These are phyloP conservation scores for Agonum fuliginosum DNA, from an alignment of 2,888 invertebrate genomes.

Conservation along the genomic window DNA sequence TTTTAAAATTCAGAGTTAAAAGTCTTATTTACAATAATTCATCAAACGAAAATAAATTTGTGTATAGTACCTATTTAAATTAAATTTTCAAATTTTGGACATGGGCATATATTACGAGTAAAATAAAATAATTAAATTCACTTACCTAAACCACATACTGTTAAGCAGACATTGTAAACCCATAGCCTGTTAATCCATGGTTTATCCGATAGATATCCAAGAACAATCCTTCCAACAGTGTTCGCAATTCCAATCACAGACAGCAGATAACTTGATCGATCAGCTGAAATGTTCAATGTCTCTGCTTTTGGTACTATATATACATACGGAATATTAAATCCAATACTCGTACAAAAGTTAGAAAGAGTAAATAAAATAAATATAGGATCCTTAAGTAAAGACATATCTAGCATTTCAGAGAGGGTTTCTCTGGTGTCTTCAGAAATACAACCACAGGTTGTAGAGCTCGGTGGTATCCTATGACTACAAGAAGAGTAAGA, in stretches of 20 bases:
- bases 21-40: too few relatives aligned
- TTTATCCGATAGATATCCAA: conserved; percentile 92
- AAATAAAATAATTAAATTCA: too few relatives aligned
- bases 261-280: conserved; percentile 82
- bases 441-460: conserved; percentile 71
- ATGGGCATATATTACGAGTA: too few relatives aligned
- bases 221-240: conserved; percentile 89
- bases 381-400: conserved; percentile 87
- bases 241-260: conserved; percentile 91
- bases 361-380: conserved; percentile 94
- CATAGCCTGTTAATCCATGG: conserved; percentile 92
- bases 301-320: conserved; percentile 87
- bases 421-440: conserved; percentile 83
- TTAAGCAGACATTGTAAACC: conserved; percentile 92
- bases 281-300: conserved; percentile 75
- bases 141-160: conserved; percentile 91
- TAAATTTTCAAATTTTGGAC: too few relatives aligned
- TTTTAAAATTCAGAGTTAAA: too few relatives aligned
- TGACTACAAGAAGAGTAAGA: conserved; percentile 64
- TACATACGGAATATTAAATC: conserved; percentile 95
- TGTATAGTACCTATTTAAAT: too few relatives aligned
- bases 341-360: conserved; percentile 96
- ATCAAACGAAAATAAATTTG: too few relatives aligned
- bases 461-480: conserved; percentile 54
- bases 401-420: conserved; percentile 89